Evolutionary conservation across 1,140 invertebrate species (phyloP).

Genomic region (Potamilus streckersoni): DNA sequence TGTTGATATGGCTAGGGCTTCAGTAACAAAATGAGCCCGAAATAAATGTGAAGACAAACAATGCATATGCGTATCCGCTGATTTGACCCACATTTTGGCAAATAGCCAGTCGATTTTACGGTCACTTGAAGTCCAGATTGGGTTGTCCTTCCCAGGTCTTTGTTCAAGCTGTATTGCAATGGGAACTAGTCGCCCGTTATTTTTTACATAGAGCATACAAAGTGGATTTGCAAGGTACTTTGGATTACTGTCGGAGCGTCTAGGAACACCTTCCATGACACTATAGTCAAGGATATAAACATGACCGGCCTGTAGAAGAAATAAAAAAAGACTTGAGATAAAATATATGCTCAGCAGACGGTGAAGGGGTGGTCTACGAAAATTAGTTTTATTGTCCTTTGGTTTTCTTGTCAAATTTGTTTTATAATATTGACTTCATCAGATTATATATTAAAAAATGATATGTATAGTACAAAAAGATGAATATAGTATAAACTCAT

Average conservation of each 20-base stretch:
- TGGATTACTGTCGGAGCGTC: neutral
- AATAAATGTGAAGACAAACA: constrained; percentile 18
- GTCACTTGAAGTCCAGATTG: constrained; percentile 28
- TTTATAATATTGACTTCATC: neutral
- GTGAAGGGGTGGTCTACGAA: neutral
- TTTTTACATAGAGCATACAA: constrained; percentile 18
- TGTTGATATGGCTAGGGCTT: constrained; percentile 13
- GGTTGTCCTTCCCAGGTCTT: constrained; percentile 21
- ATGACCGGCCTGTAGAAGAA: constrained; percentile 10
- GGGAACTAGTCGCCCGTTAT: constrained; percentile 10
- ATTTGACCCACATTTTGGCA: constrained; percentile 22
- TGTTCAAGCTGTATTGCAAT: constrained; percentile 26
- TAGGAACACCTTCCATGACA: constrained; percentile 6
- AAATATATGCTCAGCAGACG: neutral
- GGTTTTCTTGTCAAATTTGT: neutral
- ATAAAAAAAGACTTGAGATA: neutral
- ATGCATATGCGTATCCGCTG: constrained; percentile 24
- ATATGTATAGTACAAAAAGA: neutral
- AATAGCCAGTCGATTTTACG: constrained; percentile 20
- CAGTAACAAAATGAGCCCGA: constrained; percentile 17
- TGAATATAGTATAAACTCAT: neutral
- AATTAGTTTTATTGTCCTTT: neutral
- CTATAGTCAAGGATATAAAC: constrained; percentile 21
- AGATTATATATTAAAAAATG: neutral
- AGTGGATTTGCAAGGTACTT: constrained; percentile 6